These are phyloP conservation scores for Triops cancriformis DNA, from an alignment of 1,140 invertebrate genomes.

Conservation along the genomic window DNA sequence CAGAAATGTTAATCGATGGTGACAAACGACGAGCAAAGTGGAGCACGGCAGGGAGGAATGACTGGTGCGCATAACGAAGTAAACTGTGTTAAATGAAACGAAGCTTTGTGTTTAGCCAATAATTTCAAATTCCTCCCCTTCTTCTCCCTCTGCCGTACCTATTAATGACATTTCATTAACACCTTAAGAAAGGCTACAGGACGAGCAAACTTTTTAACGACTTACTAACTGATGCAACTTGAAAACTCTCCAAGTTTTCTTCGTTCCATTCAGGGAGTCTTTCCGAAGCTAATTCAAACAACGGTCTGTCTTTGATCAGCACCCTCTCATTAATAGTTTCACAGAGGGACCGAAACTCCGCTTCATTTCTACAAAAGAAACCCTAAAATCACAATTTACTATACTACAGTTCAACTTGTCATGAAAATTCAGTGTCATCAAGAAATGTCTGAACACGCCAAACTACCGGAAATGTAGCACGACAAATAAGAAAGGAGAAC, in stretches of 20 bases:
- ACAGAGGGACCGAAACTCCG: not conserved
- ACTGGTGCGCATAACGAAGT: too few species aligned
- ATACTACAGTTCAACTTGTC: not conserved
- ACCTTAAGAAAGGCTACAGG: not conserved
- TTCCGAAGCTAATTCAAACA: not conserved
- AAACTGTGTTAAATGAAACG: too few species aligned
- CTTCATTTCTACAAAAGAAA: not conserved
- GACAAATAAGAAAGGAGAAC: too few species aligned
- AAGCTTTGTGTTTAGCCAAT: not conserved
- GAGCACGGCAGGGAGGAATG: too few species aligned
- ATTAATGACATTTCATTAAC: not conserved
- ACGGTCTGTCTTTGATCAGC: not conserved
- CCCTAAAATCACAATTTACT: not conserved
- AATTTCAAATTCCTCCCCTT: not conserved
- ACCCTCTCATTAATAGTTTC: not conserved
- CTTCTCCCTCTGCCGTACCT: not conserved
- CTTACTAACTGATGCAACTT: constrained; percentile 1
- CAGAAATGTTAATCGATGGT: too few species aligned
- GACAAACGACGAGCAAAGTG: too few species aligned
- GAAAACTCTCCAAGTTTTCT: not conserved
- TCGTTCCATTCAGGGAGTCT: not conserved
- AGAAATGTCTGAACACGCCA: too few species aligned
- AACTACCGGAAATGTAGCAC: too few species aligned
- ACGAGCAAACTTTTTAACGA: not conserved
- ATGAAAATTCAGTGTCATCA: not conserved